Percentiles rank a stretch among this genome's conserved stretches.
Evolutionary conservation across 2,113 vertebrate species (phyloP).

Genomic region (Athene cunicularia): DNA sequence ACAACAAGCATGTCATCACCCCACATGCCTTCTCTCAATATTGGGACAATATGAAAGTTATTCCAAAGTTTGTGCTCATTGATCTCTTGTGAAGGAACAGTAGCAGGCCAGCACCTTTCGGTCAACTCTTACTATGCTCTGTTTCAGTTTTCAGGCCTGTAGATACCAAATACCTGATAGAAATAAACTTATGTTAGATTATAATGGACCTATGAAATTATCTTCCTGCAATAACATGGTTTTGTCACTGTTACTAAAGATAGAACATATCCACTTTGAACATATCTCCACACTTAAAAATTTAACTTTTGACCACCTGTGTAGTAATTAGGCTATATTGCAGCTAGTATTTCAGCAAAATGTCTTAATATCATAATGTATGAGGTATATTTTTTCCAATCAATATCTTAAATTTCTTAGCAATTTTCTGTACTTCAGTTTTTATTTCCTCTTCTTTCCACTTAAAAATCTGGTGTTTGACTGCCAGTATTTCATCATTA

Average conservation of each 20-base stretch:
- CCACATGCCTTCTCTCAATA: not conserved
- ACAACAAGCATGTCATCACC: not conserved
- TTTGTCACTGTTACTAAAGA: not conserved
- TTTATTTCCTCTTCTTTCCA: not conserved
- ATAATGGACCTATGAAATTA: not conserved
- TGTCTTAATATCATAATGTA: not conserved
- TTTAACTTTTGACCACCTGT: not conserved
- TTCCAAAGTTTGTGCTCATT: not conserved
- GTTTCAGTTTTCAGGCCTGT: not conserved
- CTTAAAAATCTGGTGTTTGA: not conserved
- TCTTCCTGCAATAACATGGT: not conserved
- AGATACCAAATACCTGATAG: not conserved
- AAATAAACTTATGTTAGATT: not conserved
- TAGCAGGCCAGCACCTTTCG: fast-evolving
- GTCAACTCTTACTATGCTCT: not conserved
- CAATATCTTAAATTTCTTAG: not conserved
- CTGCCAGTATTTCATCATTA: not conserved
- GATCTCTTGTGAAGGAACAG: not conserved
- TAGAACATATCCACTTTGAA: not conserved
- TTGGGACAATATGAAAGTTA: not conserved
- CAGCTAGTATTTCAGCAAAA: not conserved
- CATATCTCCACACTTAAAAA: not conserved
- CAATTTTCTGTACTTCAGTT: not conserved
- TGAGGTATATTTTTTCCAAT: not conserved
- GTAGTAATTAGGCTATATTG: not conserved